Evolutionary conservation across 2,888 invertebrate species (phyloP).

Genomic region (Leucoma salicis): DNA sequence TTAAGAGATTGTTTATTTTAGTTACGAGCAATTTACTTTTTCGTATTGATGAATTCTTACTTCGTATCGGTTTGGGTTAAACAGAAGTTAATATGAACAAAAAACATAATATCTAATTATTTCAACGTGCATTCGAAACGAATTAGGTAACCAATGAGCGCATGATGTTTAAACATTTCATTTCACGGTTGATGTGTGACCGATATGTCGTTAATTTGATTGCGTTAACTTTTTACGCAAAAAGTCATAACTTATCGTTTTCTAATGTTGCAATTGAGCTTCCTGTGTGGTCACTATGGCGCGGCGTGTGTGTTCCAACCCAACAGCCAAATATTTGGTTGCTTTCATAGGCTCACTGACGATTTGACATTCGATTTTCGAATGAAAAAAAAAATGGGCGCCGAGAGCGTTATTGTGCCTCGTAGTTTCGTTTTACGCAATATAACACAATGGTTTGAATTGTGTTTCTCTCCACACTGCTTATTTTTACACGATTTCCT

Average conservation of each 20-base stretch:
- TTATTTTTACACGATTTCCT: conserved; percentile 60
- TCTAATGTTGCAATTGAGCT: conserved; percentile 65
- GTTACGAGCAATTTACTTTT: neutral
- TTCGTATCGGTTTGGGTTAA: neutral
- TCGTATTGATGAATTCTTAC: neutral
- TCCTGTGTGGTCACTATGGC: conserved; percentile 71
- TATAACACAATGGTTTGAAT: conserved; percentile 52
- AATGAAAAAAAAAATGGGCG: conserved; percentile 55
- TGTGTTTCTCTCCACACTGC: conserved; percentile 47
- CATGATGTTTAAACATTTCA: conserved; percentile 50
- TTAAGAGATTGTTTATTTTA: neutral
- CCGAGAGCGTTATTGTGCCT: conserved; percentile 37
- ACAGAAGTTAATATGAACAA: neutral
- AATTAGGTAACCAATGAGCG: conserved; percentile 51
- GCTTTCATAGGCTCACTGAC: conserved; percentile 73
- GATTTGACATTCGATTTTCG: conserved; percentile 59
- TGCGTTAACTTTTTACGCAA: conserved; percentile 59
- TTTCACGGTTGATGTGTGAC: conserved; percentile 69
- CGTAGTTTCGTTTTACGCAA: conserved; percentile 42
- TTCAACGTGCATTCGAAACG: conserved; percentile 45
- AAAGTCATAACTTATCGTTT: conserved; percentile 56
- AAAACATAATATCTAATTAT: conserved; percentile 16
- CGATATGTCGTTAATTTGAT: conserved; percentile 63
- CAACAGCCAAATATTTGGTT: conserved; percentile 70
- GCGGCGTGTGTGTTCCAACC: conserved; percentile 66